Evolutionary conservation across 2,797 vertebrate genomes (phyloP).

Genomic region (Poeciliopsis infans): DNA sequence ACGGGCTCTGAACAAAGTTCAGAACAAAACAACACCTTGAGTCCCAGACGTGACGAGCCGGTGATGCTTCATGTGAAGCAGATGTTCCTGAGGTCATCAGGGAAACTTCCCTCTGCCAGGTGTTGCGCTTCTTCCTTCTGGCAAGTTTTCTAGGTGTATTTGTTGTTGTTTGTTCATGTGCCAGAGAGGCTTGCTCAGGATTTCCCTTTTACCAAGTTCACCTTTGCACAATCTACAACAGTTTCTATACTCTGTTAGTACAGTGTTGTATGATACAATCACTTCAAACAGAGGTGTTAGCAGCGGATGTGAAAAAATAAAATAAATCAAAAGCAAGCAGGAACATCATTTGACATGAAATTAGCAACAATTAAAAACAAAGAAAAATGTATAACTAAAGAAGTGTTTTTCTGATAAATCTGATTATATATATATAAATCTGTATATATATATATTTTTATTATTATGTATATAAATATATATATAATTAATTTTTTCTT

Average conservation of each 20-base stretch:
- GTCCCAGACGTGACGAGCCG: slow-evolving; percentile 25
- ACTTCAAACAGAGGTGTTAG: not conserved
- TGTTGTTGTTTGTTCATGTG: slow-evolving; percentile 1
- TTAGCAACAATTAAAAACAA: not conserved
- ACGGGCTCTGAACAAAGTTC: not conserved
- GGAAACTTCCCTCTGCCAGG: slow-evolving; percentile 48
- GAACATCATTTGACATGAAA: not conserved
- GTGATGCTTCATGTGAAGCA: slow-evolving; percentile 31
- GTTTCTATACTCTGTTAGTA: slow-evolving; percentile 1
- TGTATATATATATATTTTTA: no score
- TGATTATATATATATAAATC: not conserved
- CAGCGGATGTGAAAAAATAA: not conserved
- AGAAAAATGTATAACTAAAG: not conserved
- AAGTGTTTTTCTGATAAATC: not conserved
- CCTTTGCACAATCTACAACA: slow-evolving; percentile 10
- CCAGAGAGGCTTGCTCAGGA: slow-evolving; percentile 20
- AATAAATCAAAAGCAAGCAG: not conserved
- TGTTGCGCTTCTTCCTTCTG: slow-evolving; percentile 50
- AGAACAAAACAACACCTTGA: not conserved
- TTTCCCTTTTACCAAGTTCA: slow-evolving; percentile 10
- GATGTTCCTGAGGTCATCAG: slow-evolving; percentile 44
- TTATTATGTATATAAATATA: no score
- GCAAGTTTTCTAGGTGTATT: not conserved
- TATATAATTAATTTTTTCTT: not conserved
- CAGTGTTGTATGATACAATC: not conserved